A percentile compares a stretch with the other conserved stretches of the same genome.
Evolutionary conservation across 2,113 vertebrate species (phyloP).

Genomic region (Sitta europaea): DNA sequence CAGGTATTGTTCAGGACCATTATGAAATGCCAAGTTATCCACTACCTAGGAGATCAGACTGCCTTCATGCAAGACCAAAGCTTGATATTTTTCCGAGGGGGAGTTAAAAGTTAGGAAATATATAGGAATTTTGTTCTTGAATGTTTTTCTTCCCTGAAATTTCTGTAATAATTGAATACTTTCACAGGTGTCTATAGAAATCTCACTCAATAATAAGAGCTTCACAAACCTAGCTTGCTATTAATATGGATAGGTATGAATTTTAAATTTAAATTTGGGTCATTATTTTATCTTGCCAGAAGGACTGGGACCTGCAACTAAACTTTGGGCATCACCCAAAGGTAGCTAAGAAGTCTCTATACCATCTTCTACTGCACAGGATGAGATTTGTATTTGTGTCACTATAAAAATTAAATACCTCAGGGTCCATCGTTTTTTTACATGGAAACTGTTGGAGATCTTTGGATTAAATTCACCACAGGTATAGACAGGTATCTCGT

Average conservation of each 20-base stretch:
- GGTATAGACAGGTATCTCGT: not conserved
- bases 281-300: not conserved
- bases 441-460: not conserved
- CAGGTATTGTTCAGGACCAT: not conserved
- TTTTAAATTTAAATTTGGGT: not conserved
- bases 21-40: not conserved
- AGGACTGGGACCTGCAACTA: not conserved
- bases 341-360: not conserved
- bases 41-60: not conserved
- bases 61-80: not conserved
- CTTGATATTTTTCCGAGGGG: not conserved
- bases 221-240: not conserved
- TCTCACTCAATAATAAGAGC: not conserved
- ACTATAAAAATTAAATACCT: not conserved
- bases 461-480: not conserved
- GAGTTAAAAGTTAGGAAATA: not conserved
- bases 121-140: not conserved
- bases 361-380: not conserved
- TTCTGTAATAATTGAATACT: not conserved
- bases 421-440: not conserved
- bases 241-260: not conserved
- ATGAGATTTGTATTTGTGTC: not conserved
- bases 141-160: not conserved
- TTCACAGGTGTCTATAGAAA: not conserved
- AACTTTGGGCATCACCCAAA: not conserved